Percentiles rank a stretch among this genome's conserved stretches.
Conservation (phyloP, 2,888 invertebrate species). For the Phlogophora meticulosa region DNA sequence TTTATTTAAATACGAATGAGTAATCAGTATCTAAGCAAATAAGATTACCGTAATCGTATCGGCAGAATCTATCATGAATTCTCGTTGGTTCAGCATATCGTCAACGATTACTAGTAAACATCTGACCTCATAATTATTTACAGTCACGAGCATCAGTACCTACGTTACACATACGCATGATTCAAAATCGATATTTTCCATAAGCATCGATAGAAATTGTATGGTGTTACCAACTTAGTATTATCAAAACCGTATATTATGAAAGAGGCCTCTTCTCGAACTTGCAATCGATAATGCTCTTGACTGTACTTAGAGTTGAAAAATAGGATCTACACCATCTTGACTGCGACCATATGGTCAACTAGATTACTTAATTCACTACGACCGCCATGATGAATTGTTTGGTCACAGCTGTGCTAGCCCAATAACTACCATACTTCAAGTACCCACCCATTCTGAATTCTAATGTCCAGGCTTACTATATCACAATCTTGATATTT, state of each 20-base stretch:
- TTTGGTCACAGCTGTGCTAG: conserved; percentile 71
- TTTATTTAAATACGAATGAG: conserved; percentile 21
- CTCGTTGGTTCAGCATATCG: conserved; percentile 35
- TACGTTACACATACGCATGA: too few species aligned
- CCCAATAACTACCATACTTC: conserved; percentile 68
- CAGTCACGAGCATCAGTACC: too few species aligned
- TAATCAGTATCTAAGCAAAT: conserved; percentile 20
- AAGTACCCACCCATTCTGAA: conserved; percentile 76
- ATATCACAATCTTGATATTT: conserved; percentile 55
- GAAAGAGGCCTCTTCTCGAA: too few species aligned
- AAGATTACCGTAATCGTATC: conserved; percentile 30
- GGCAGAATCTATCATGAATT: conserved; percentile 19
- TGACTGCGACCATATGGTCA: conserved; percentile 57
- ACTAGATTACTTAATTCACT: conserved; percentile 47
- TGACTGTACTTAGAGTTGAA: conserved; percentile 41
- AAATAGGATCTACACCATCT: conserved; percentile 49
- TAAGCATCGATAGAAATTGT: too few species aligned
- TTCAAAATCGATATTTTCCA: too few species aligned
- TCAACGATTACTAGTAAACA: conserved; percentile 32
- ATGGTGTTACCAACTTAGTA: too few species aligned
- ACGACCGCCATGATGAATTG: conserved; percentile 50
- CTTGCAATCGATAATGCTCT: too few species aligned
- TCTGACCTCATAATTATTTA: conserved; percentile 49
- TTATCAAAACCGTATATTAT: too few species aligned
- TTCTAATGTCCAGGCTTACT: conserved; percentile 74